Base-by-base conservation (phyloP, 1,140 invertebrate genomes). In the Heliconius himera region DNA sequence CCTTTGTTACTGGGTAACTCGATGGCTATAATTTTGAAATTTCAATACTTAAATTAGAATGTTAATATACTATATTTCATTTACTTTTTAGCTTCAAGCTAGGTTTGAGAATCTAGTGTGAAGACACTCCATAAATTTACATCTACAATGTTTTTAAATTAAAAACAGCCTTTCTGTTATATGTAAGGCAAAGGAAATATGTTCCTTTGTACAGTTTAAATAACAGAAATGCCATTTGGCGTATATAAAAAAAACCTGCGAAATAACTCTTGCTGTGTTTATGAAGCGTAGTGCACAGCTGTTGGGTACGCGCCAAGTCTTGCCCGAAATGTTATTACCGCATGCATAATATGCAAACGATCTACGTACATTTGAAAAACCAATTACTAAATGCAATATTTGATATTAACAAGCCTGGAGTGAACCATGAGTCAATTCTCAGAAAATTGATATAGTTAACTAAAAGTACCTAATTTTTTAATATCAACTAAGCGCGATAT, bases 1-100 rank as follows among this genome's bases (percentile, higher is more conserved):
- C 78, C 60, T 77, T 20, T 71, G 75, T 75, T 75, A n/a, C 81
- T 60, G 36, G 8, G 76, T 78, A 74, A 78, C 22, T 66, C 11
- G 3, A 9, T 29, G 49, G 18, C 20, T 22, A 22, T 60, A 60
- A 60, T 5, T 6, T 66, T 29, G 9, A 66, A 66, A 16, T 29
- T 66, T 29, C 1, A 29, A 16, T 66, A 66, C 9, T 66, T 4
- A 46, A 46, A 46, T 46, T 46, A 46, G 41, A 46, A 46, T 16
- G 4, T 16, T 16, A 46, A 4, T 46, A 46, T 13, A 16, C 0
- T 46, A 16, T 46, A 46, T 16, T 46, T 46, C 11, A 16, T 16
- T 16, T 46, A 46, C 41, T 46, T 46, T 16, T 16, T 46, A 46
- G 3, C 13, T 46, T 46, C 13, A 46, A 46, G 13, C 41, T 46